Conservation (phyloP, 35 echinoderm and acorn worm species). For the Heliocidaris erythrogramma region DNA sequence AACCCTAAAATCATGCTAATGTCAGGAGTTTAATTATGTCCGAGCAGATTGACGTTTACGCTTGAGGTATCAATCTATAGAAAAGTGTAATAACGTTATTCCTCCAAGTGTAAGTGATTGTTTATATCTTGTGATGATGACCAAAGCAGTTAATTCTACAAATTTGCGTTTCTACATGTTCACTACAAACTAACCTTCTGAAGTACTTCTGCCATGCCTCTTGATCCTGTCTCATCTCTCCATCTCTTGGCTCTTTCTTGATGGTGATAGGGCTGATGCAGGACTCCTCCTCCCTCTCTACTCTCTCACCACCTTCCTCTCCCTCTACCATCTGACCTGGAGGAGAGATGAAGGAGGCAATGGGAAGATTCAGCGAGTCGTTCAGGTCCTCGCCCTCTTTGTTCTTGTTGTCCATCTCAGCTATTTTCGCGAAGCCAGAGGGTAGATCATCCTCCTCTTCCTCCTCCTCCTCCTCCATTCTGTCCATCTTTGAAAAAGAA, state of each 20-base stretch:
- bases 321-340: conserved; percentile 23
- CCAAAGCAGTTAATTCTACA: too few species aligned
- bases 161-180: too few species aligned
- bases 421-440: conserved; percentile 76
- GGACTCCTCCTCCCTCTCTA: neutral
- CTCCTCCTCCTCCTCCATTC: neutral
- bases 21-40: too few species aligned
- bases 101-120: too few species aligned
- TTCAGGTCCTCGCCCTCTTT: conserved; percentile 67
- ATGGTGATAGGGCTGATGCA: conserved; percentile 14
- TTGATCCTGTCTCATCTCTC: conserved; percentile 57
- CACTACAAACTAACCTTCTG: conserved; percentile 62
- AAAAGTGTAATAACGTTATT: too few species aligned
- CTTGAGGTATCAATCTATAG: too few species aligned
- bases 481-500: neutral
- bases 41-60: too few species aligned
- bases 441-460: conserved; percentile 48
- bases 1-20: too few species aligned
- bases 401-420: conserved; percentile 45
- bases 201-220: conserved; percentile 96
- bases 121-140: too few species aligned
- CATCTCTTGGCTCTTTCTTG: conserved; percentile 47
- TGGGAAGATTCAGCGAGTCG: conserved; percentile 90
- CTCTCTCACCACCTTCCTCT: neutral
- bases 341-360: conserved; percentile 78